Conservation (phyloP, 2,113 vertebrate species). For the Paramormyrops kingsleyae region DNA sequence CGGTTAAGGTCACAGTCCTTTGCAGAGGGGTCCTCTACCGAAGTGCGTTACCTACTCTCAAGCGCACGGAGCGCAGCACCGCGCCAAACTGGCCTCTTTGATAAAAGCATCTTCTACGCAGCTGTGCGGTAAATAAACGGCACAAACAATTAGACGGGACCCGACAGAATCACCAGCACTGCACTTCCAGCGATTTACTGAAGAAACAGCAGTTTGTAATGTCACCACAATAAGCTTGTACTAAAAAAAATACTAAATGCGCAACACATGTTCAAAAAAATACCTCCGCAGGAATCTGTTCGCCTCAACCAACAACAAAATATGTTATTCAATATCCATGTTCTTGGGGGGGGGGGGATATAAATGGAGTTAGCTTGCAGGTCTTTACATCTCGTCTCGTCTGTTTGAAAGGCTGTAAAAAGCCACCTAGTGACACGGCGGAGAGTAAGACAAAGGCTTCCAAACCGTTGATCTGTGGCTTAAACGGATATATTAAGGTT, state of each 20-base stretch:
- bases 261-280: constrained; percentile 40
- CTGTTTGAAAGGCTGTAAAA: constrained; percentile 33
- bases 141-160: not conserved
- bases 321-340: constrained; percentile 31
- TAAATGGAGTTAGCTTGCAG: constrained; percentile 34
- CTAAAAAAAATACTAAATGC: constrained; percentile 18
- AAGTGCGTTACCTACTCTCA: not conserved
- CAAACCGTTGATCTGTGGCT: not conserved
- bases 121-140: not conserved
- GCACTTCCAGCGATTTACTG: not conserved
- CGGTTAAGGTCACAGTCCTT: not conserved
- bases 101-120: not conserved
- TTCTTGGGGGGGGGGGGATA: constrained; percentile 33
- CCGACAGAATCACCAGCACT: not conserved
- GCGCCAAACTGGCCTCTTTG: not conserved
- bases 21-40: not conserved
- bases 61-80: not conserved
- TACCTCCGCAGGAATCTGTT: constrained; percentile 26
- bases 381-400: constrained; percentile 31
- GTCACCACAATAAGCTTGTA: constrained; percentile 10
- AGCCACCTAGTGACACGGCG: not conserved
- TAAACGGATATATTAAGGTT: not conserved
- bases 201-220: constrained; percentile 10
- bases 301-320: constrained; percentile 41
- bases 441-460: not conserved